Evolutionary conservation across 2,113 vertebrate species (phyloP), one percentile per base, ranked within the genome.

Genomic region (Gallinago undulata): DNA sequence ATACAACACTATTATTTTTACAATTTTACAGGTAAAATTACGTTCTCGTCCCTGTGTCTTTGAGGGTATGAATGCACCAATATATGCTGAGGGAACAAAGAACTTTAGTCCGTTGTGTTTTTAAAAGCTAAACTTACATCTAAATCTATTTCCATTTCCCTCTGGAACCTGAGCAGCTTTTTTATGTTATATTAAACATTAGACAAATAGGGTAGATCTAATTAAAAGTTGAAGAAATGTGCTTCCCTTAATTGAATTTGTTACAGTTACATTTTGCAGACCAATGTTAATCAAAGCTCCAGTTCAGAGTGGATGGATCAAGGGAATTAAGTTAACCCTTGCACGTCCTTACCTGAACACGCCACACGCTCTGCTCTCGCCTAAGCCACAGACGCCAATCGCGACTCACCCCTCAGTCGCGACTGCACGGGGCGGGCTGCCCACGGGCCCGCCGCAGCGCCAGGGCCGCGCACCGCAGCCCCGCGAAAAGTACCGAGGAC

Each of bases 181-280:
- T 96, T 96, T 87, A 94, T 94, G 96, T 97, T 93, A 96, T 95
- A 95, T 97, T 98, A 98, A 98, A 97, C 97, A 97, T 96, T 94
- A 95, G 94, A 97, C 97, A 97, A 98, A 97, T 97, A 96, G 96
- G 89, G 94, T 90, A 97, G 81, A 96, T 97, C 97, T 98, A 98
- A 98, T 98, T 98, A 98, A 97, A 97, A 97, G 94, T 96, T 96
- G 93, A 95, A 98, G 96, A 98, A 98, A 97, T 97, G 97, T 97
- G 97, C 97, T 98, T 97, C 85, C 86, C 94, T 97, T 98, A 98
- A 98, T 97, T 98, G 97, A 98, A 97, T 98, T 96, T 95, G 89
- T 78, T 95, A 95, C 90, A 97, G 97, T 98, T 98, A 98, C 97
- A 97, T 97, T 98, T 97, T 93, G 97, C 94, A 97, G 97, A 97